Evolutionary conservation across 2,888 invertebrate species (phyloP).

Genomic region (Spisula solida): DNA sequence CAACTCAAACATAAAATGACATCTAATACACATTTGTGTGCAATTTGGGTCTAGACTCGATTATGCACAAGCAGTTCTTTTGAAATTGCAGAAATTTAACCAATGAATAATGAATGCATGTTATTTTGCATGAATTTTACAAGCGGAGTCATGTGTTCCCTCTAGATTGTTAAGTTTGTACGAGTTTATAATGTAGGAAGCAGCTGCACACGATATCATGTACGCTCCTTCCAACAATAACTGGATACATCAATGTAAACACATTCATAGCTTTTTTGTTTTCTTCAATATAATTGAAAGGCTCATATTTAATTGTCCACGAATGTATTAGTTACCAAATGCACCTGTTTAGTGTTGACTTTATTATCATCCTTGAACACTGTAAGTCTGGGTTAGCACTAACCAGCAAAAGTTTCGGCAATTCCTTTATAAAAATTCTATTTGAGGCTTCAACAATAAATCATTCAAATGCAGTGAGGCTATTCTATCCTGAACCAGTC

Average conservation of each 20-base stretch:
- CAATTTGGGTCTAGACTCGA: not conserved
- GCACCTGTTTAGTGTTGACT: not conserved
- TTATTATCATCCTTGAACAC: too few species aligned
- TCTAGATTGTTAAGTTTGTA: not conserved
- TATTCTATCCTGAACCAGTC: too few species aligned
- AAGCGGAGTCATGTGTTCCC: not conserved
- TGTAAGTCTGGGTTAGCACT: too few species aligned
- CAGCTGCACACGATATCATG: not conserved
- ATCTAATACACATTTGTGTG: not conserved
- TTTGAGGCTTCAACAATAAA: too few species aligned
- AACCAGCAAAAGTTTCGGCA: too few species aligned
- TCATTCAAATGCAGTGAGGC: too few species aligned
- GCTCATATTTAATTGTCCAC: too few species aligned
- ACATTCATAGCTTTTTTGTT: not conserved
- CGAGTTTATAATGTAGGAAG: conserved; percentile 9
- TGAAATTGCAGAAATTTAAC: conserved; percentile 12
- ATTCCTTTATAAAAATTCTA: too few species aligned
- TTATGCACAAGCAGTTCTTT: not conserved
- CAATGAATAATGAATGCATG: conserved; percentile 15
- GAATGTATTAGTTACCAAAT: not conserved
- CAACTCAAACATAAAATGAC: conserved; percentile 9
- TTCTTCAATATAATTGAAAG: not conserved
- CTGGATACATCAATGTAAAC: not conserved
- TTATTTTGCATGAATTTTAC: conserved; percentile 15
- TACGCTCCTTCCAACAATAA: not conserved